Base-by-base conservation (phyloP, 2,113 vertebrate genomes). In the Condylura cristata region DNA sequence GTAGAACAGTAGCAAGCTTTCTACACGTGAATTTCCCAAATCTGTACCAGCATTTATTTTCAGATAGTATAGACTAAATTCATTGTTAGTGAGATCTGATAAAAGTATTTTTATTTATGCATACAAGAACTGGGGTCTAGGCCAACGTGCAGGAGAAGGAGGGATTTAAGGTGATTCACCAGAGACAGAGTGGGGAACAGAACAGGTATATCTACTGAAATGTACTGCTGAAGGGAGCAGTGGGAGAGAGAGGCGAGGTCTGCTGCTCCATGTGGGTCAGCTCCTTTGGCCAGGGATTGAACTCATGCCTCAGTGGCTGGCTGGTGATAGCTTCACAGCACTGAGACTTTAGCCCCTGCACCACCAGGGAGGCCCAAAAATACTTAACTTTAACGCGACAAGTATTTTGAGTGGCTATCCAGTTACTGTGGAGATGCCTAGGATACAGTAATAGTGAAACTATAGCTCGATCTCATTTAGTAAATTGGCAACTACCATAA, bases 341-440 rank as follows among this genome's bases (percentile, higher is more conserved):
- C 13, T 16, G 48, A 51, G 48, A 51, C 48, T 51, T 51, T 17
- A 51, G 17, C 48, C 48, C 14, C 48, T 51, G 48, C 2, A 17
- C 48, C 48, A 51, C 48, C 48, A 51, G 48, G 48, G 16, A 51
- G 48, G 13, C 48, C 48, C 48, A 56, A 24, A 76, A 87, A 44
- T 53, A 81, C 20, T 86, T 75, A 65, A 70, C 16, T 88, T 75
- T 80, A 95, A 88, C 46, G 70, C 58, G 63, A 89, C 60, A 80
- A 89, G 17, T 34, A 68, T 32, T 71, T 89, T 58, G 48, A 83
- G 32, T 61, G 44, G 44, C 44, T 79, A 78, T 12, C 22, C 17
- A 90, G 60, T 63, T 76, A 91, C 30, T 44, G 28, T 1, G 80
- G 53, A 90, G 20, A 39, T 17, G 75, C 4, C 13, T 44, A 53